These are phyloP conservation scores for Laterallus jamaicensis DNA, from an alignment of 2,113 vertebrate species.

Conservation along the genomic window DNA sequence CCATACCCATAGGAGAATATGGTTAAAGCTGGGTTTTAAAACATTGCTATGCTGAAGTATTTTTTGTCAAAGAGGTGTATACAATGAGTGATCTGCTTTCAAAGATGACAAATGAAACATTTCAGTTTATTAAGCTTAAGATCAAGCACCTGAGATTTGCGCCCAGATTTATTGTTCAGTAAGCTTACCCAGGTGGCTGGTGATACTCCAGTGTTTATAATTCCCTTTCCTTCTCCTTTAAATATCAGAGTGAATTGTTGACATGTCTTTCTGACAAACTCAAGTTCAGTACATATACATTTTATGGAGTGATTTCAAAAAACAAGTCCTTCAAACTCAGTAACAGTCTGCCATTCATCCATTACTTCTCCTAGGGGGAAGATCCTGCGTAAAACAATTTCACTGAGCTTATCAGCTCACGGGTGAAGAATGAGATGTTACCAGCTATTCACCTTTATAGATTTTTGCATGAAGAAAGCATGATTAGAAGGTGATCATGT, in stretches of 20 bases:
- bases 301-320: background rate
- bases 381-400: background rate
- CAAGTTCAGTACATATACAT: background rate
- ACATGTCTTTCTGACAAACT: background rate
- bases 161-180: background rate
- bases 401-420: background rate
- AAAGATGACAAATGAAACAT: background rate
- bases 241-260: background rate
- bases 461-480: background rate
- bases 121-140: background rate
- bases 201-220: background rate
- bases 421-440: background rate
- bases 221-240: background rate
- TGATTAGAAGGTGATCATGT: background rate
- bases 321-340: background rate
- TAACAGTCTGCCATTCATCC: background rate
- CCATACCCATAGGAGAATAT: background rate
- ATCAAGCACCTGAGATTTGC: background rate
- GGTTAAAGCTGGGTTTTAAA: background rate
- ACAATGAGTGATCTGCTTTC: background rate
- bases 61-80: background rate
- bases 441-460: background rate
- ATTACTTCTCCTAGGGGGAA: background rate
- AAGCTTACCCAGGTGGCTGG: background rate
- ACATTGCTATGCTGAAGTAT: background rate